Percentiles rank a stretch among this genome's conserved stretches.
Evolutionary conservation across 2,113 vertebrate genomes (phyloP).

Genomic region (Daphoenositta chrysoptera): DNA sequence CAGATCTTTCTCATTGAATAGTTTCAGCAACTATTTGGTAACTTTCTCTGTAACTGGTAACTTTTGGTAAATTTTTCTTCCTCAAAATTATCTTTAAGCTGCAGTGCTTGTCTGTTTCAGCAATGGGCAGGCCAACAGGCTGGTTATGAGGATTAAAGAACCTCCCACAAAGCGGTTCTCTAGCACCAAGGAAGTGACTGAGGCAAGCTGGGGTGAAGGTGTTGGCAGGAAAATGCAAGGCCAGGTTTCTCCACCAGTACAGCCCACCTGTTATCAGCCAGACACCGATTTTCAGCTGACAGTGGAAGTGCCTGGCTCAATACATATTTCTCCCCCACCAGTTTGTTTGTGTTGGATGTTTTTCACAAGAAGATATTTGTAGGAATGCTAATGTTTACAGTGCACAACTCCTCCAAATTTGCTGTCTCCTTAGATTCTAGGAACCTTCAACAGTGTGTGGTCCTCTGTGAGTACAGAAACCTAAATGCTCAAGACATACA

Average conservation of each 20-base stretch:
- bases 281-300: neutral
- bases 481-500: neutral
- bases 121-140: neutral
- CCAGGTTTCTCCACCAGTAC: neutral
- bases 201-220: neutral
- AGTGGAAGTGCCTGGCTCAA: neutral
- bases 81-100: neutral
- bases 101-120: neutral
- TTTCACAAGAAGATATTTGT: neutral
- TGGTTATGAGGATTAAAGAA: neutral
- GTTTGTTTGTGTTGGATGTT: accelerated
- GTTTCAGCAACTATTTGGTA: neutral
- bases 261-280: neutral
- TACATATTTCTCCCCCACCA: neutral
- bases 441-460: accelerated
- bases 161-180: neutral
- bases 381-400: neutral
- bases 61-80: neutral
- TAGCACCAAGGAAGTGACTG: neutral
- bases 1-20: too few relatives aligned
- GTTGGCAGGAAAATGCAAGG: accelerated
- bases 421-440: neutral
- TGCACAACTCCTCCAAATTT: neutral
- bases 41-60: neutral
- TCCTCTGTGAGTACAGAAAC: neutral